These are phyloP conservation scores for Spicauda simplicius DNA, from an alignment of 2,888 invertebrate species.

Conservation along the genomic window DNA sequence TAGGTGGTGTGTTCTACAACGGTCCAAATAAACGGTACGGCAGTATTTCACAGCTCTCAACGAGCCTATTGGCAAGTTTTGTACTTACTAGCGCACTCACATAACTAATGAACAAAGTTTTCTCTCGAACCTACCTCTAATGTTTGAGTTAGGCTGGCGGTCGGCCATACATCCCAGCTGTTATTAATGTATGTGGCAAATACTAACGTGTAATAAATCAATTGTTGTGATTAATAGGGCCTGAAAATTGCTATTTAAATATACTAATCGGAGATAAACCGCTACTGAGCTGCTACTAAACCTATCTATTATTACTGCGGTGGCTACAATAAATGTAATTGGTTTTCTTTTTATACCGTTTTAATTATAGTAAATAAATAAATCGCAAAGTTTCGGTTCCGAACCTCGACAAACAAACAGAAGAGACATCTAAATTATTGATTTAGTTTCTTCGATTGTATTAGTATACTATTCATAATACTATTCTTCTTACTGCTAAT, in stretches of 20 bases:
- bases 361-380: too few species aligned
- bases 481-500: too few species aligned
- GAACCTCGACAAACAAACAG: background rate
- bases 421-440: too few species aligned
- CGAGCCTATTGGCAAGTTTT: slow-evolving; percentile 11
- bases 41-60: background rate
- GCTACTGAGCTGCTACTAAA: too few species aligned
- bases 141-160: slow-evolving; percentile 53
- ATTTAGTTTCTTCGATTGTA: too few species aligned
- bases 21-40: background rate
- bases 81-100: slow-evolving; percentile 25
- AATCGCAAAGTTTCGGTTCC: background rate
- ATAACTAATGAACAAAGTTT: slow-evolving; percentile 64
- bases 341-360: too few species aligned
- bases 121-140: slow-evolving; percentile 54
- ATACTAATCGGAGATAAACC: background rate
- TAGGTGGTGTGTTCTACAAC: too few species aligned
- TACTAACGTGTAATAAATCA: slow-evolving; percentile 22
- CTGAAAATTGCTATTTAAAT: background rate
- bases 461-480: too few species aligned
- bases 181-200: slow-evolving; percentile 35
- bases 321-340: too few species aligned
- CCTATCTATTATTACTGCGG: too few species aligned
- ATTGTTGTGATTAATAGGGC: background rate
- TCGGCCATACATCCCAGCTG: slow-evolving; percentile 34